A percentile compares a stretch with the other conserved stretches of the same genome.
phyloP scores from a whole-genome alignment of 2,797 vertebrate species.

The Sarcophilus harrisii region DNA sequence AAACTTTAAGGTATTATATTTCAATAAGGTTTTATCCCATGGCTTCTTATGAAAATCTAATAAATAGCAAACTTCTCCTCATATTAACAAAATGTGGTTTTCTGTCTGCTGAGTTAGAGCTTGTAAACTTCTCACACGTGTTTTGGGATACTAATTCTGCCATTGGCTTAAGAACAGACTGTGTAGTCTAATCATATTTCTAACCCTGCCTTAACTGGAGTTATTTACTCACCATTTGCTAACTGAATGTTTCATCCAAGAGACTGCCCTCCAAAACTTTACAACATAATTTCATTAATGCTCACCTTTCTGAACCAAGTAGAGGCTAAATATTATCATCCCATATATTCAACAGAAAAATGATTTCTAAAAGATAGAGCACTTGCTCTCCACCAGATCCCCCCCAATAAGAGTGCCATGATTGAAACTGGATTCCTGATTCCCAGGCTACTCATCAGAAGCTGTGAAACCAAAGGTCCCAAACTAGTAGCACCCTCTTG shows the following conservation, averaged over 20 bases:
- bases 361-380: slow-evolving; percentile 16
- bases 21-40: slow-evolving; percentile 9
- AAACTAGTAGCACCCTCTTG: not conserved
- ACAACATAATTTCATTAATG: slow-evolving; percentile 27
- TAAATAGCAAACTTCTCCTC: slow-evolving; percentile 43
- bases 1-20: slow-evolving; percentile 57
- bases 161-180: not conserved
- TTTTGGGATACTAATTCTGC: not conserved
- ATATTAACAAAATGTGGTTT: not conserved
- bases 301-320: slow-evolving; percentile 23
- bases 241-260: slow-evolving; percentile 15
- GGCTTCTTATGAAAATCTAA: slow-evolving; percentile 14
- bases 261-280: not conserved
- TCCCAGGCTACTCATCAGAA: not conserved
- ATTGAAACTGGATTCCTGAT: slow-evolving; percentile 23
- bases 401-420: not conserved
- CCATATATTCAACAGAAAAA: slow-evolving; percentile 38
- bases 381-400: not conserved
- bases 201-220: not conserved
- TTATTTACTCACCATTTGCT: not conserved
- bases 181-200: not conserved
- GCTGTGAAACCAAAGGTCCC: not conserved
- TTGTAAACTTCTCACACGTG: not conserved
- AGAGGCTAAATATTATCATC: slow-evolving; percentile 3
- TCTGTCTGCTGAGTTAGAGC: not conserved